Base-by-base conservation (phyloP, 2,113 vertebrate species). In the Aldabrachelys gigantea region DNA sequence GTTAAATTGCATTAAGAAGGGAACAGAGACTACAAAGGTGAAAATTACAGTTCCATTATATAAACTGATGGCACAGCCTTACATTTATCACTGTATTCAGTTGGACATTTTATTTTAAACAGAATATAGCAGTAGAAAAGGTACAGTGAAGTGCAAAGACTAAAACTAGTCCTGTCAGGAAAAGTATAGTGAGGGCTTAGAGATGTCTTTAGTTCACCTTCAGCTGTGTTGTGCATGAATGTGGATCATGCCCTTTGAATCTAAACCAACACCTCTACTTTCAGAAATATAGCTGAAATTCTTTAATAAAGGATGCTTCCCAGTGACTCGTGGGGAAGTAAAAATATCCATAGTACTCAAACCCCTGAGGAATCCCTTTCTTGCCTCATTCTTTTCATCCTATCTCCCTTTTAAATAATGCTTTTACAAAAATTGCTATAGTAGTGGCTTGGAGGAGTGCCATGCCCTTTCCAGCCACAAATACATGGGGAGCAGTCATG, bases 1-100 rank as follows among this genome's bases (percentile, higher is more conserved):
- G 84, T 97, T 90, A 97, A 91, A 91, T 92, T 94, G 82, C 95
- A 90, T 91, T 96, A 94, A 97, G 89, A 75, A 96, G 84, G 57
- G 44, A 90, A 95, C 41, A 96, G 82, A 96, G 85, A 96, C 96
- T 90, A 95, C 94, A 80, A 88, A 93, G 44, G 59, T 82, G 76
- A 94, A 93, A 89, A 94, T 94, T 96, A 96, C 89, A 93, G 91
- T 94, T 97, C 84, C 81, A 92, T 96, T 95, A 92, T 91, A 97
- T 93, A 96, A 95, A 96, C 96, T 56, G 5, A 96, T 97, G 94
- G 93, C 94, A 96, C 90, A 95, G 47, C 49, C 53, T 76, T 78
- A 47, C 47, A 79, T 94, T 96, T 96, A 97, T 96, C 97, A 95
- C 94, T 97, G 88, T 94, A 97, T 96, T 97, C 95, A 97, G 91